Evolutionary conservation across 2,113 vertebrate species (phyloP), one percentile per base, ranked within the genome.

Genomic region (Chunga burmeisteri): DNA sequence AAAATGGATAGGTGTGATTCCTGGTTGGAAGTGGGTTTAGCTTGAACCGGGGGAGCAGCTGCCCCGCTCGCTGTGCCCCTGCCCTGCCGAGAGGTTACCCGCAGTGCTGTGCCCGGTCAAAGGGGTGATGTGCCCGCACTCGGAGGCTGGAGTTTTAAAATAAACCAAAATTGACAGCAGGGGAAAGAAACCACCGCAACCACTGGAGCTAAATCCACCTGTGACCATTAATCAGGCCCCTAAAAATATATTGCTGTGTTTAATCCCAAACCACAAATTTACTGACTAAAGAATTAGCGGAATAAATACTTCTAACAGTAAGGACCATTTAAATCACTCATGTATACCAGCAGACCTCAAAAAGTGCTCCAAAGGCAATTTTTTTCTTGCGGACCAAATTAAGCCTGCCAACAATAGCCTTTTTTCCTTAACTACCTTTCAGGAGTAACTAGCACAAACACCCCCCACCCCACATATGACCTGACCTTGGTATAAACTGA

Each of bases 191-290:
- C 70, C 73, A 34, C 89, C 16, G 5, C 47, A 67, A 59, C 88
- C 88, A n/a, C 93, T 75, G 84, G 81, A 93, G 77, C 81, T 85
- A 75, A 81, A 70, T 94, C 95, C 94, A 95, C 93, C 95, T 96
- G 93, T 82, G 95, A 40, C 91, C 84, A 61, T 94, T 96, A 93
- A 95, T 95, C 91, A 95, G 27, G 13, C 40, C 73, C 81, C 87
- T 95, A 93, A 97, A 94, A 95, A 97, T 95, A 94, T 73, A 95
- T 58, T 75, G 87, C 62, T n/a, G 61, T 58, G 62, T 93, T 90
- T 88, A 91, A 96, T 74, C 63, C 78, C 93, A 93, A 94, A 93
- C 63, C 86, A 71, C 86, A 61, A 53, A 79, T 94, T 79, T 92
- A 77, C 66, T 50, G 88, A 29, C 47, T 78, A 6, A 92, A 91